These are phyloP conservation scores for Pterocles burchelli DNA, from an alignment of 2,113 vertebrate genomes.

Conservation along the genomic window DNA sequence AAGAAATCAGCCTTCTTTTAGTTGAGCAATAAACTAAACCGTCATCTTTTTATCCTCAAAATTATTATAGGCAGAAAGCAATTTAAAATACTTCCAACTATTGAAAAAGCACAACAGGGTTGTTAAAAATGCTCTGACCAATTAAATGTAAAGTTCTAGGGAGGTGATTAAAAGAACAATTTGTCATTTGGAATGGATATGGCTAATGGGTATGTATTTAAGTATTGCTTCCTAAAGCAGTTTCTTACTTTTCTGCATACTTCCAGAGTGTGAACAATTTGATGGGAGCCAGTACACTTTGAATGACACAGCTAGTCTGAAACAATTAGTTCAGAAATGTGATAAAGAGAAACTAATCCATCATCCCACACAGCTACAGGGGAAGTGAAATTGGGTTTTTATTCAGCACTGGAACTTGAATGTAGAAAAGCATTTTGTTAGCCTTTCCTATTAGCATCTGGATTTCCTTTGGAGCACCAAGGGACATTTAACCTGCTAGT, in stretches of 20 bases:
- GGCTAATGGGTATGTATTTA: conserved; percentile 57
- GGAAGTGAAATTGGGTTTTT: background rate
- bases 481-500: background rate
- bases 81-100: conserved; percentile 50
- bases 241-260: conserved; percentile 10
- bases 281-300: background rate
- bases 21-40: background rate
- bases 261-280: background rate
- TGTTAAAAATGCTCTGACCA: conserved; percentile 56
- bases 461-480: background rate
- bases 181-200: conserved; percentile 64
- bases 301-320: background rate
- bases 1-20: conserved; percentile 17
- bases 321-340: conserved; percentile 40
- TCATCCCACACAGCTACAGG: background rate
- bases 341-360: background rate
- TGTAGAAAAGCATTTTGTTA: background rate
- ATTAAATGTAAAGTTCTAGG: conserved; percentile 55
- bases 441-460: background rate
- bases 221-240: conserved; percentile 60
- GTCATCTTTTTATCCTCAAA: conserved; percentile 28
- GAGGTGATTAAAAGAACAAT: conserved; percentile 64
- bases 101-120: conserved; percentile 32
- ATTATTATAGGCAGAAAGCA: conserved; percentile 45
- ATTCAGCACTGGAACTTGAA: background rate